Base-by-base conservation (phyloP, 64 coral and sea anemone genomes). In the Dendrophyllia cribrosa region DNA sequence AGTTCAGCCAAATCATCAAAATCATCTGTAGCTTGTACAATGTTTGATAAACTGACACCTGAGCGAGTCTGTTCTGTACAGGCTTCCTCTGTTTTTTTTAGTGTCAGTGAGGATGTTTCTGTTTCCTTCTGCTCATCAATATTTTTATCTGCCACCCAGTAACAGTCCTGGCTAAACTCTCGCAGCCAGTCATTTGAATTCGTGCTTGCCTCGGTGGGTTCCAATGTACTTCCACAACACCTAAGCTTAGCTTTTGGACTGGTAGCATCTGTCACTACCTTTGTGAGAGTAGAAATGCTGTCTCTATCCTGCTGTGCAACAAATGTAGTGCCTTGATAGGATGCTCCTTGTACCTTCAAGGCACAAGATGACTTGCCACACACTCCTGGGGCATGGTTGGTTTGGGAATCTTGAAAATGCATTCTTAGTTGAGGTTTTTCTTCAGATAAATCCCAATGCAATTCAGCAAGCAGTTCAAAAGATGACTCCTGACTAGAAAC, bases 1-100 rank as follows among this genome's bases (percentile, higher is more conserved):
- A 19, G 14, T 15, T 89, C 74, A 51, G 46, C 88, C 11, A 90
- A 72, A 8, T n/a, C 75, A 71, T 80, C 88, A 81, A 90, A 90
- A 15, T 90, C 76, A 81, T 70, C 46, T 24, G 25, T 19, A 17
- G 20, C 6, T 17, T 9, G 34, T 9, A 12, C 20, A 24, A 6
- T 12, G 12, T 86, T 19, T 52, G 45, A 55, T 70, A 9, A 23
- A 22, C 4, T 52, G 16, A 46, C 50, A 10, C n/a, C 21, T 9
- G 68, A 44, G 14, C 1, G 67, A 87, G 83, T 23, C 24, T 19
- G 22, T 20, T 51, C 46, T 59, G 4, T 49, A 58, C 34, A 45
- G 59, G 11, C 55, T 76, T 46, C 48, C 17, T 47, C 43, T 63
- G 14, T 61, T 21, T 9, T 19, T 12, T 43, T 44, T 67, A n/a